Evolutionary conservation across 2,888 invertebrate species (phyloP).

Genomic region (Pristionchus exspectatus): DNA sequence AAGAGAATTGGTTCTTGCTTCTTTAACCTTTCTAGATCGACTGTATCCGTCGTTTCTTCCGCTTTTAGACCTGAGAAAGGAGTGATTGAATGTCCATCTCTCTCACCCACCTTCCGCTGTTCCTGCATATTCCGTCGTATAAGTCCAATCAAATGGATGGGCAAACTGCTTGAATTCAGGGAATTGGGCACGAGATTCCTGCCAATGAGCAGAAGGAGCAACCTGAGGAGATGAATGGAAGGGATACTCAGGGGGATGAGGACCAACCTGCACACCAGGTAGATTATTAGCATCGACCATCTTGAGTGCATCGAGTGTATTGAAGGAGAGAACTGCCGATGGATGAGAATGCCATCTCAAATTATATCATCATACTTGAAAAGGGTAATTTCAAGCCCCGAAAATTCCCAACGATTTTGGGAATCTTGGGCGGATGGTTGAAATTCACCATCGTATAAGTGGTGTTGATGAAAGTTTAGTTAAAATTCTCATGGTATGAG

Average conservation of each 20-base stretch:
- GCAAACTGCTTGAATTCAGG: constrained; percentile 61
- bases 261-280: constrained; percentile 69
- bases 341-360: constrained; percentile 32
- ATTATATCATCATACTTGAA: too few relatives aligned
- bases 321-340: constrained; percentile 88
- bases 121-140: constrained; percentile 93
- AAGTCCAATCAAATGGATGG: constrained; percentile 91
- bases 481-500: too few relatives aligned
- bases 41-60: constrained; percentile 81
- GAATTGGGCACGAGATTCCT: constrained; percentile 65
- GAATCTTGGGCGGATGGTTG: too few relatives aligned
- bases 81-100: neutral
- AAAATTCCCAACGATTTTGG: too few relatives aligned
- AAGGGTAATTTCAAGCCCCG: too few relatives aligned
- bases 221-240: constrained; percentile 63
- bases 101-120: constrained; percentile 77
- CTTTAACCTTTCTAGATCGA: constrained; percentile 92
- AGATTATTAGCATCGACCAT: constrained; percentile 83
- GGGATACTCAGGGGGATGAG: neutral
- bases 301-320: constrained; percentile 92
- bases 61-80: constrained; percentile 52
- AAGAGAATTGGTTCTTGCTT: constrained; percentile 93
- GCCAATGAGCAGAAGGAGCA: constrained; percentile 74
- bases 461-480: too few relatives aligned
- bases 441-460: too few relatives aligned